These are phyloP conservation scores for Poecilobothrus nobilitatus DNA, from an alignment of 2,888 invertebrate genomes.

Conservation along the genomic window DNA sequence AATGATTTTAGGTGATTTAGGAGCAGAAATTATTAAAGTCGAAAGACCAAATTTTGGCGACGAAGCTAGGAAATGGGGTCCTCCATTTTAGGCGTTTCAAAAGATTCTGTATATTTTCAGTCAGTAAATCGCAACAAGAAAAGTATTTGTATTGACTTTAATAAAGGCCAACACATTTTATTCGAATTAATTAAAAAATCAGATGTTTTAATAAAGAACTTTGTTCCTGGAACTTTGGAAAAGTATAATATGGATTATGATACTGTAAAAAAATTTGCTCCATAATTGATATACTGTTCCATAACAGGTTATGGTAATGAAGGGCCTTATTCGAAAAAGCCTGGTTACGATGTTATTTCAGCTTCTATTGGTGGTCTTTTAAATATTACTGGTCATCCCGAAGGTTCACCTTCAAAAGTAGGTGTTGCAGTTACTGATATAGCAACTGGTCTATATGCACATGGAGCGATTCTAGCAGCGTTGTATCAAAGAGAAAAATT, in stretches of 20 bases:
- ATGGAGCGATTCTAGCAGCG: conserved; percentile 90
- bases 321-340: conserved; percentile 76
- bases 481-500: conserved; percentile 67
- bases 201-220: conserved; percentile 91
- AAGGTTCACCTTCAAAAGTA: conserved; percentile 80
- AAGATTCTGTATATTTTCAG: conserved; percentile 73
- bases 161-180: conserved; percentile 59
- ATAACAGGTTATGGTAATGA: conserved; percentile 83
- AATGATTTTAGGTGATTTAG: conserved; percentile 86
- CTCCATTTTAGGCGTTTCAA: conserved; percentile 66
- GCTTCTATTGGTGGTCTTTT: conserved; percentile 86
- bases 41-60: conserved; percentile 78
- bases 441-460: conserved; percentile 90
- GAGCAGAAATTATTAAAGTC: conserved; percentile 87
- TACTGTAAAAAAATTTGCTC: conserved; percentile 58
- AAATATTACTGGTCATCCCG: conserved; percentile 76
- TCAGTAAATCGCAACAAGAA: conserved; percentile 91
- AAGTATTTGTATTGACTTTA: conserved; percentile 81
- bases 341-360: conserved; percentile 96
- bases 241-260: conserved; percentile 72
- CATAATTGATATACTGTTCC: conserved; percentile 83
- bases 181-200: conserved; percentile 64
- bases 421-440: conserved; percentile 91
- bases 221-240: conserved; percentile 79
- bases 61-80: conserved; percentile 88